phyloP scores from a whole-genome alignment of 2,797 vertebrate species.

The Gastrophryne carolinensis region DNA sequence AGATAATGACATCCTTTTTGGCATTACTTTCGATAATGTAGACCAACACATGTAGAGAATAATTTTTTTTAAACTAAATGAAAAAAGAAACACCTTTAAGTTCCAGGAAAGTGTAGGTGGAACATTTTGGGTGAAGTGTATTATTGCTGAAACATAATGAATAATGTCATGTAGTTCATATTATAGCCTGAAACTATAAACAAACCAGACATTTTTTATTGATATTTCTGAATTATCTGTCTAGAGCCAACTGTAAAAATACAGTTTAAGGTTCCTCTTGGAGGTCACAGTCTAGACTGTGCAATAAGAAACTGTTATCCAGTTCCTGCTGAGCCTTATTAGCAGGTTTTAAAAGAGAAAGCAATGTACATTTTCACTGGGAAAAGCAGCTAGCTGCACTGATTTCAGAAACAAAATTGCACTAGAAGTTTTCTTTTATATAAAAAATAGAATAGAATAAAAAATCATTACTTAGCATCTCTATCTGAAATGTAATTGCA shows the following conservation, averaged over 20 bases:
- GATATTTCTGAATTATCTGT: slow-evolving; percentile 14
- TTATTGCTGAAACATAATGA: neutral
- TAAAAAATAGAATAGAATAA: no score
- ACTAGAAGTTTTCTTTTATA: no score
- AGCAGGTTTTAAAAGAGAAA: neutral
- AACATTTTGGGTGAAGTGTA: slow-evolving; percentile 1
- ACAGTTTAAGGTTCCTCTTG: slow-evolving; percentile 13
- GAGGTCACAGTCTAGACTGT: slow-evolving; percentile 27
- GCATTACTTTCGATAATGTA: no score
- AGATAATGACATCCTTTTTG: no score
- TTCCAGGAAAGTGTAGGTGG: no score
- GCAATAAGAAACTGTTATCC: slow-evolving; percentile 4
- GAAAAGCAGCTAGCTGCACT: neutral
- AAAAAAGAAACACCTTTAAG: no score
- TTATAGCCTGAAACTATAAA: neutral
- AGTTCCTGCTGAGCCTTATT: slow-evolving; percentile 9
- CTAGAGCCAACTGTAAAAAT: neutral
- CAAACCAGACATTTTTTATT: neutral
- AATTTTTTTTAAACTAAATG: no score
- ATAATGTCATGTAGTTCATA: slow-evolving; percentile 24
- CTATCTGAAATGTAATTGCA: no score
- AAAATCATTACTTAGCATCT: no score
- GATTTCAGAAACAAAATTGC: no score
- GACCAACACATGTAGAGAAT: no score
- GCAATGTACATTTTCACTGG: neutral